A percentile compares a stretch with the other conserved stretches of the same genome.
These are phyloP conservation scores for Orestias chungarensis DNA, from an alignment of 2,797 vertebrate genomes.

Conservation along the genomic window DNA sequence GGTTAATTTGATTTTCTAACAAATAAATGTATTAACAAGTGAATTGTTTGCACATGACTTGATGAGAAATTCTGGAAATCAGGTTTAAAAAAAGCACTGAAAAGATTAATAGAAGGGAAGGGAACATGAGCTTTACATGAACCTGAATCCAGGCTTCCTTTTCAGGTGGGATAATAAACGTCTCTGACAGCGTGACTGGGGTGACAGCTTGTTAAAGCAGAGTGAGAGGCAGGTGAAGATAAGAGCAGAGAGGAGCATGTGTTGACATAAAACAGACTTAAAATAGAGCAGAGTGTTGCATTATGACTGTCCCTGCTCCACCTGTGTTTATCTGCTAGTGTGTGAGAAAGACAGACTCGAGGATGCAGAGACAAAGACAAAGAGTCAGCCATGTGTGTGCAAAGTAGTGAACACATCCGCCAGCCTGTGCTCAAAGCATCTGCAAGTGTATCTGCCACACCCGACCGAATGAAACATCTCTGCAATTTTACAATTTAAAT, in stretches of 20 bases:
- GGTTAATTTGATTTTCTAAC: not conserved
- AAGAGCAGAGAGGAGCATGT: conserved; percentile 34
- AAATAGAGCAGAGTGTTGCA: conserved; percentile 62
- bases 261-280: conserved; percentile 47
- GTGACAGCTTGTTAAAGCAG: conserved; percentile 3
- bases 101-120: conserved; percentile 10
- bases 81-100: conserved; percentile 1
- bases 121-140: conserved; percentile 14
- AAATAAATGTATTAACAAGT: conserved; percentile 1
- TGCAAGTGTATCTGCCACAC: conserved; percentile 57
- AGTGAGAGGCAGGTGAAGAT: conserved; percentile 33
- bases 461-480: conserved; percentile 32
- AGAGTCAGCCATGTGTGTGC: conserved; percentile 66
- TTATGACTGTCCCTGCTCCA: conserved; percentile 59
- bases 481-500: conserved; percentile 43
- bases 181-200: conserved; percentile 10
- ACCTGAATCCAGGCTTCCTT: not conserved
- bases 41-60: not conserved
- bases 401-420: conserved; percentile 59
- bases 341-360: conserved; percentile 33
- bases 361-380: conserved; percentile 58
- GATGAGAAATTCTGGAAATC: conserved; percentile 5
- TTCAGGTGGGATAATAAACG: conserved; percentile 11
- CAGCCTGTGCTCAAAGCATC: conserved; percentile 63
- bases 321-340: conserved; percentile 48